Evolutionary conservation across 2,888 invertebrate species (phyloP), one percentile per base, ranked within the genome.

Genomic region (Schizotus pectinicornis): DNA sequence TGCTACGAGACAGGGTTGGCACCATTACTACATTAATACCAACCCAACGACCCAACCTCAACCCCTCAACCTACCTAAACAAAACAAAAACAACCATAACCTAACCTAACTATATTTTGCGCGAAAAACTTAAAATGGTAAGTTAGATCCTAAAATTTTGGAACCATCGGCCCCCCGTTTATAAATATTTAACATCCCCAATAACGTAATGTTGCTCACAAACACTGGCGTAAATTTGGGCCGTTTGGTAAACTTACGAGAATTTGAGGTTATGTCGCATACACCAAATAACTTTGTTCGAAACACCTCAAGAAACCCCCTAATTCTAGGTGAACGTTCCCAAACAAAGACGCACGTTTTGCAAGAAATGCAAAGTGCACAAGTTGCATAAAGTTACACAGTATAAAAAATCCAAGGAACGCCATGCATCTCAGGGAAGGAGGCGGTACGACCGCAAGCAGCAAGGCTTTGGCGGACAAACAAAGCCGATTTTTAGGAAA

Each of bases 361-460:
- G 99, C 89, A 96, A 96, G 82, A 96, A 96, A 83, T 99, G 99
- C 88, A 98, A 98, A 81, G 92, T 93, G 77, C 99, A 99, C 83
- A 98, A 98, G 83, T 84, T 90, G 65, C 99, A 99, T 82, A 99
- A 99, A 85, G 98, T 99, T 55, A 98, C 98, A 52, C 99, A 99
- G 82, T 99, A 99, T 85, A 99, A 99, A 82, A 98, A 98, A 80
- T 98, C 98, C 50, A 98, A 98, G 83, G 99, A 98, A 86, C 93
- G 98, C 80, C 90, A 94, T 77, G 94, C 92, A 75, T 91, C 97
- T 32, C 98, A 99, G 82, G 98, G 98, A 82, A 88, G 92, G 81
- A 89, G 99, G 78, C 94, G 99, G 88, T 99, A 99, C 84, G 98
- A 99, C 82, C 88, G 98, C 76, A 99, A 99, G 88, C 99, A 99